These are phyloP conservation scores for Drosophila paranaensis DNA, from an alignment of 2,888 invertebrate species.

Conservation along the genomic window DNA sequence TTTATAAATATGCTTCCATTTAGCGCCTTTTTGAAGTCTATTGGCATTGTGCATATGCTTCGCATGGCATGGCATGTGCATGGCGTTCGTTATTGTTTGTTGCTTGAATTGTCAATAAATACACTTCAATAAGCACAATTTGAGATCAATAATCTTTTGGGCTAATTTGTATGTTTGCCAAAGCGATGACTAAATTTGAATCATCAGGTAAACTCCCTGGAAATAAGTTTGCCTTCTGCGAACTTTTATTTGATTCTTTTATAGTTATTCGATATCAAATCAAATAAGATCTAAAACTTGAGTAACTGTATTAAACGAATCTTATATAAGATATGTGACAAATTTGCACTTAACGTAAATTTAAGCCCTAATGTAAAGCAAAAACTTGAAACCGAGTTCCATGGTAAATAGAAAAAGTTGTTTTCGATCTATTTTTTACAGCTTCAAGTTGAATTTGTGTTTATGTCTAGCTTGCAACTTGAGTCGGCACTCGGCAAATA, in stretches of 20 bases:
- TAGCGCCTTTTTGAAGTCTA: conserved; percentile 35
- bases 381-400: background rate
- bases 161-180: background rate
- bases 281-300: too few relatives aligned
- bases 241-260: background rate
- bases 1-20: background rate
- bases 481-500: too few relatives aligned
- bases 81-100: conserved; percentile 31
- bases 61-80: conserved; percentile 2
- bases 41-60: conserved; percentile 42
- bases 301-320: background rate
- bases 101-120: conserved; percentile 51
- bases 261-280: too few relatives aligned
- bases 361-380: too few relatives aligned
- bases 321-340: too few relatives aligned
- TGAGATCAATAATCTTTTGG: background rate
- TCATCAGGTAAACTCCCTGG: background rate
- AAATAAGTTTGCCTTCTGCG: background rate
- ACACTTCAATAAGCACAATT: conserved; percentile 27
- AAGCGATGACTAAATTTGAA: background rate
- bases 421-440: background rate
- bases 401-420: background rate
- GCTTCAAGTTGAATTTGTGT: background rate
- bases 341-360: too few relatives aligned
- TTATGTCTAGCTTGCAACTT: too few relatives aligned